These are phyloP conservation scores for Agrilus biguttatus DNA, from an alignment of 2,888 invertebrate species.

Conservation along the genomic window DNA sequence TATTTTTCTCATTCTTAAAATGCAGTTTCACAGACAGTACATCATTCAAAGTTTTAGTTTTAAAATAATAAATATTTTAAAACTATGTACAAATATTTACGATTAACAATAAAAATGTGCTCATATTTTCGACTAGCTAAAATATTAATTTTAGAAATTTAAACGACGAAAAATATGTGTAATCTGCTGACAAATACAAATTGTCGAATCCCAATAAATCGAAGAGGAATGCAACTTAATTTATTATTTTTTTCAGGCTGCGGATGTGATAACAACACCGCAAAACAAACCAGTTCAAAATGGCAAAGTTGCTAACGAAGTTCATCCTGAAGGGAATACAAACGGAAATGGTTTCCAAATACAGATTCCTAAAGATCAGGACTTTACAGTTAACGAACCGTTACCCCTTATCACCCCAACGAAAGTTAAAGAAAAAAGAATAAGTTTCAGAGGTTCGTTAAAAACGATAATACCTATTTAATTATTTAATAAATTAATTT, in stretches of 20 bases:
- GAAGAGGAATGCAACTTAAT: neutral
- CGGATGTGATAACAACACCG: conserved; percentile 5
- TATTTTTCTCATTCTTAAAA: too few relatives aligned
- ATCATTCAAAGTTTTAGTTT: too few relatives aligned
- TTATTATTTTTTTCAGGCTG: conserved; percentile 2
- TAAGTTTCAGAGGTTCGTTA: conserved; percentile 41
- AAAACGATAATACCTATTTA: neutral
- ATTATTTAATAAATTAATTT: too few relatives aligned
- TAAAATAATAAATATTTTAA: too few relatives aligned
- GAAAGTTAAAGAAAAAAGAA: conserved; percentile 28
- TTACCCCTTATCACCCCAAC: conserved; percentile 8
- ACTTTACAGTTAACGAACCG: neutral
- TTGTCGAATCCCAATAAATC: too few relatives aligned
- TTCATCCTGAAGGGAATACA: conserved; percentile 10
- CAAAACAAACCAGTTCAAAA: conserved; percentile 18
- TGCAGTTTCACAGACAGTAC: too few relatives aligned
- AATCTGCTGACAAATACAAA: too few relatives aligned
- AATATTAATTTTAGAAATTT: too few relatives aligned
- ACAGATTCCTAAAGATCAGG: conserved; percentile 1
- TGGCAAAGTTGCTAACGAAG: conserved; percentile 24
- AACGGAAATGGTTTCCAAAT: conserved; percentile 10
- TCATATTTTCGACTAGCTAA: too few relatives aligned
- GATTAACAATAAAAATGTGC: too few relatives aligned
- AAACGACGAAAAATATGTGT: too few relatives aligned
- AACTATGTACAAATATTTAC: too few relatives aligned